A percentile compares a stretch with the other conserved stretches of the same genome.
Evolutionary conservation across 2,888 invertebrate genomes (phyloP).

Genomic region (Polyommatus iphigenia): DNA sequence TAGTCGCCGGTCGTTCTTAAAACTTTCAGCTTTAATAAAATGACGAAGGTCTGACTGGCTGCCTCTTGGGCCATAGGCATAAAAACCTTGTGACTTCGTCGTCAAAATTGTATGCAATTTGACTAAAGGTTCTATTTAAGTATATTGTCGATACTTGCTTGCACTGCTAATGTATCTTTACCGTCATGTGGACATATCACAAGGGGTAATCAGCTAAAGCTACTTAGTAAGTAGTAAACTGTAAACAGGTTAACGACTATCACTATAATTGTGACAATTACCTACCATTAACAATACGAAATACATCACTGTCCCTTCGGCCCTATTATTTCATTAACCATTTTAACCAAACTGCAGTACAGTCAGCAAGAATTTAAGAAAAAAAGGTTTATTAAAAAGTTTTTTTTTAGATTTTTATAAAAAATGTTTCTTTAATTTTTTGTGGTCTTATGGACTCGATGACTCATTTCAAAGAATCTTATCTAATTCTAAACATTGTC

Average conservation of each 20-base stretch:
- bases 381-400: background rate
- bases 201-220: background rate
- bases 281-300: constrained; percentile 10
- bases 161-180: background rate
- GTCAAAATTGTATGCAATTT: no score
- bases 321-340: constrained; percentile 27
- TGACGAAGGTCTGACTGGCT: no score
- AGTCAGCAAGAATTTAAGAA: background rate
- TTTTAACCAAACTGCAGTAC: constrained; percentile 17
- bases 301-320: constrained; percentile 24
- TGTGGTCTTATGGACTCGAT: background rate
- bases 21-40: no score
- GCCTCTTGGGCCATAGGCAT: no score
- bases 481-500: background rate
- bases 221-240: constrained; percentile 8
- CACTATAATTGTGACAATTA: constrained; percentile 4
- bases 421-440: background rate
- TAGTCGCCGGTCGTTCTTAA: no score
- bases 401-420: no score
- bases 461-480: background rate
- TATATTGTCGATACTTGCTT: background rate
- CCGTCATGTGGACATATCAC: no score
- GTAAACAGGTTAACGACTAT: constrained; percentile 17
- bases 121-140: background rate
- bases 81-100: no score